Evolutionary conservation across 1,140 invertebrate genomes (phyloP).

Genomic region (Antheraea mylitta): DNA sequence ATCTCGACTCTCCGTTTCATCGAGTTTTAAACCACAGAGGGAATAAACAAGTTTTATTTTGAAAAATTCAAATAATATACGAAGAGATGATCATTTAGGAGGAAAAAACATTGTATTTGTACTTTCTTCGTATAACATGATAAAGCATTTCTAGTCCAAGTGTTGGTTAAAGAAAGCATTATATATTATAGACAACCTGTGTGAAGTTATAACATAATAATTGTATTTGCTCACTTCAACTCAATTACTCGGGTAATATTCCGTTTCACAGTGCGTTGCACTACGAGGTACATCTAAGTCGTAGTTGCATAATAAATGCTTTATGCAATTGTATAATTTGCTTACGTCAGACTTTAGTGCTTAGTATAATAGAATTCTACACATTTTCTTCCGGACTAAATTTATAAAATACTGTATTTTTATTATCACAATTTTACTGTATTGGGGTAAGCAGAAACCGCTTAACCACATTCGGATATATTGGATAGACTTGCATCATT

Average conservation of each 20-base stretch:
- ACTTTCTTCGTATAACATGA: no score
- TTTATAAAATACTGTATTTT: not conserved
- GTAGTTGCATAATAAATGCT: not conserved
- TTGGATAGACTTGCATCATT: no score
- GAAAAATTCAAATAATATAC: no score
- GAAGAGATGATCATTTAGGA: no score
- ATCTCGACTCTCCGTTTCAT: no score
- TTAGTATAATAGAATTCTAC: not conserved
- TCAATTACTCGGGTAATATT: not conserved
- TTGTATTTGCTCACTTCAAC: not conserved
- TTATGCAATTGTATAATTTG: constrained; percentile 1
- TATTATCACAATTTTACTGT: not conserved
- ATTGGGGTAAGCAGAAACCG: not conserved
- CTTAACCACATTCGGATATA: no score
- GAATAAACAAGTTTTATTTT: no score
- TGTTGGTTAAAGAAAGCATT: no score
- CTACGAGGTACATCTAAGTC: not conserved
- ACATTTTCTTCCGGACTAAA: not conserved
- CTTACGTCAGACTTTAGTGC: not conserved
- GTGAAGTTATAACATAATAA: not conserved
- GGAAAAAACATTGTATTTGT: no score
- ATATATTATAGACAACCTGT: no score
- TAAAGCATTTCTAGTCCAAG: no score
- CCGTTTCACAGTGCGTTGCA: not conserved
- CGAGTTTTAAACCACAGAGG: no score